Conservation (phyloP, 2,797 vertebrate species). For the Steatocranus sp. region DNA sequence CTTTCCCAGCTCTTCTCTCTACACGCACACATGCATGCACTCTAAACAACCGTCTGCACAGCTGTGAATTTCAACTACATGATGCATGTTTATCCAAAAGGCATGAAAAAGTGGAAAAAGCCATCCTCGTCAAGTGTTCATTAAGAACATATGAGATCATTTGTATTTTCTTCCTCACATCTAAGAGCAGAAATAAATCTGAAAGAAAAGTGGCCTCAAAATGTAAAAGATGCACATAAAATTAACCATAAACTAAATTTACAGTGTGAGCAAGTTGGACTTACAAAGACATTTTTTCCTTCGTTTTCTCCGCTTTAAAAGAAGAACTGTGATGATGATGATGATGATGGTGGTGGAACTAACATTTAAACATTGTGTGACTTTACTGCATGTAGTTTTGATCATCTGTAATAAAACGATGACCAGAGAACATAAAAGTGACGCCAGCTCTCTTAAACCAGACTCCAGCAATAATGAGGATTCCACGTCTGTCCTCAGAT, state of each 20-base stretch:
- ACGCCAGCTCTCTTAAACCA: not conserved
- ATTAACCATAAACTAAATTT: rapidly evolving
- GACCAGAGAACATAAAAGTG: not conserved
- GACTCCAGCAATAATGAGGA: not conserved
- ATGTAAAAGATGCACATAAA: not conserved
- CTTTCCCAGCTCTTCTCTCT: not conserved
- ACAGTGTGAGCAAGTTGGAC: not conserved
- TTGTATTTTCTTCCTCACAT: not conserved
- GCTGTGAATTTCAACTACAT: not conserved
- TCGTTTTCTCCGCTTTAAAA: not conserved
- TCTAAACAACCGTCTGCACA: not conserved
- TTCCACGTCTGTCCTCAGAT: not conserved
- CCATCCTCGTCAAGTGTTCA: not conserved
- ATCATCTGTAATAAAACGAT: not conserved
- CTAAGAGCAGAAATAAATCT: not conserved
- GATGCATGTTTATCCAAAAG: not conserved
- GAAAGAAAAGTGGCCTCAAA: not conserved
- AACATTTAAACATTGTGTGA: not conserved
- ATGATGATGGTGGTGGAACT: rapidly evolving
- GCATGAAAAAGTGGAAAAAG: not conserved
- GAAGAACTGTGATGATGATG: not conserved
- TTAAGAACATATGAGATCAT: not conserved
- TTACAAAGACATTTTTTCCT: not conserved
- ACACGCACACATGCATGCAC: not conserved
- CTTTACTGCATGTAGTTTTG: not conserved